Evolutionary conservation across 2,113 vertebrate species (phyloP), one percentile per base, ranked within the genome.

Genomic region (Triplophysa tibetana): DNA sequence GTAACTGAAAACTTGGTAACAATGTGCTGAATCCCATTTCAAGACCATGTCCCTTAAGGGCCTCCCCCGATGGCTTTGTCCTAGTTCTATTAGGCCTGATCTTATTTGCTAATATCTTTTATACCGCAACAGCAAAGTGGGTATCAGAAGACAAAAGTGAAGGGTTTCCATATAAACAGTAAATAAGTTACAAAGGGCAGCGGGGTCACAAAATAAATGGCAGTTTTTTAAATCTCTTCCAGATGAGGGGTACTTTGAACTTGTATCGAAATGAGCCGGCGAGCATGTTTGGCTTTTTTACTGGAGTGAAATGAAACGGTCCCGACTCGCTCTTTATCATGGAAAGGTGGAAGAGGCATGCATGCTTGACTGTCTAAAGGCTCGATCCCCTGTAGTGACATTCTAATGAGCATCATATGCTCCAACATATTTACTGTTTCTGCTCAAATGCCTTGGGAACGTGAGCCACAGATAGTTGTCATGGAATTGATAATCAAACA

Each of bases 1-100:
- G 86, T 91, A 87, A 91, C 85, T 65, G 73, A 78, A 77, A 79
- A 54, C 23, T 50, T 41, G 60, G 38, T n/a, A 81, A 75, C 66
- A 74, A 70, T 43, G 66, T 80, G 72, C 74, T 75, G 56, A 80
- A 62, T 48, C 65, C 65, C 17, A 38, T 54, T 72, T 66, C 69
- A 75, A 67, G 77, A 56, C 21, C 77, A 38, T 26, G 16, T n/a
- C 48, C 66, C 54, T 62, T 61, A 41, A 16, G 43, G 41, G 10
- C 77, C 14, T 74, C 43, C 56, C 41, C 50, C 61, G 14, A 17
- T 69, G 38, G 61, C 67, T 63, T 50, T n/a, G 11, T 75, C 38
- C 70, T 23, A 69, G 70, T 41, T 74, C 62, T 66, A 10, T 66
- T 75, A 21, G 58, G 41, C 48, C 43, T 75, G 63, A 79, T 70